Conservation (phyloP, 2,797 vertebrate genomes). For the Simalia tracyae region DNA sequence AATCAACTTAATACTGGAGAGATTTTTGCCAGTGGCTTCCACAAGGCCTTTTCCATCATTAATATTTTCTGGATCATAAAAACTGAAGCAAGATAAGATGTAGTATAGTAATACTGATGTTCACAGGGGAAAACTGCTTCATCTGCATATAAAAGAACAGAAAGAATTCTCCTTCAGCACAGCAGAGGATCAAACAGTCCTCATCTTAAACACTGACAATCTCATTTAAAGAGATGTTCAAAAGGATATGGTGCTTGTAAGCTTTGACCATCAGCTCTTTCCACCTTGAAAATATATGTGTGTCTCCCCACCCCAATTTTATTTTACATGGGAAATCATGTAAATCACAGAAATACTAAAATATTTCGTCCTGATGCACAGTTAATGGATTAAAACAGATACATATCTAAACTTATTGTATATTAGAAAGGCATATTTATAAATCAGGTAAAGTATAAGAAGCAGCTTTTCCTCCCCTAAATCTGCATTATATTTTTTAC, state of each 20-base stretch:
- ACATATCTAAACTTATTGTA: neutral
- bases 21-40: neutral
- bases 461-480: neutral
- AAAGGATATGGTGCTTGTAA: neutral
- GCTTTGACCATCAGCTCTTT: neutral
- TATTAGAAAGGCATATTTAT: neutral
- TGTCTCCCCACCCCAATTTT: neutral
- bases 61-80: neutral
- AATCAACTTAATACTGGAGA: neutral
- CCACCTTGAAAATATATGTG: neutral
- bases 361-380: neutral
- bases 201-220: neutral
- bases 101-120: neutral
- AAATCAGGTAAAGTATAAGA: slow-evolving; percentile 1
- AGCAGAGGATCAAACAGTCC: neutral
- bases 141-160: slow-evolving; percentile 10
- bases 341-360: neutral
- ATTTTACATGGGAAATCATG: neutral
- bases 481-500: neutral
- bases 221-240: neutral
- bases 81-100: neutral
- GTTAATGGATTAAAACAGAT: slow-evolving; percentile 9
- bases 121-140: neutral
- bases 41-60: neutral
- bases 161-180: neutral